Conservation (phyloP, 64 coral and sea anemone genomes). For the Porites lutea region DNA sequence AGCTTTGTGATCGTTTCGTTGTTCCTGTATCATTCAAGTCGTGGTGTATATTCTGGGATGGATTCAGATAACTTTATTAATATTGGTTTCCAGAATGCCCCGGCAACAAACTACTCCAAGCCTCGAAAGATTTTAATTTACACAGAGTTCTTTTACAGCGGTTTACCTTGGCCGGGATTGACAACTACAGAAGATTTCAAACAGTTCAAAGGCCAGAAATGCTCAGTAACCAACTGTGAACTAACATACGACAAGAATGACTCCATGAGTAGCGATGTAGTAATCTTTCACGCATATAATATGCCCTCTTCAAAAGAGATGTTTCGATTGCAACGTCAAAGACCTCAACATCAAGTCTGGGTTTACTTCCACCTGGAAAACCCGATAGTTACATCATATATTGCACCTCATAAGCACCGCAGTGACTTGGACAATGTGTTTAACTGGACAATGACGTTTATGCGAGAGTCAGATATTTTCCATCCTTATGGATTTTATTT, state of each 20-base stretch:
- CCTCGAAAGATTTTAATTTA: too few species aligned
- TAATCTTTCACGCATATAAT: slow-evolving; percentile 4
- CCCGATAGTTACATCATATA: background rate
- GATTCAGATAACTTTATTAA: too few species aligned
- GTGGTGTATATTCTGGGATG: too few species aligned
- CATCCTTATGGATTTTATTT: slow-evolving; percentile 49
- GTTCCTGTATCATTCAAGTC: too few species aligned
- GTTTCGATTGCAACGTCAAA: background rate
- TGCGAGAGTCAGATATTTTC: slow-evolving; percentile 58
- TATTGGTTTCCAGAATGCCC: too few species aligned
- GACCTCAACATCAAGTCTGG: background rate
- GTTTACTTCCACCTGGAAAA: background rate
- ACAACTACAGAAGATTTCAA: too few species aligned
- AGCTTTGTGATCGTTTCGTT: too few species aligned
- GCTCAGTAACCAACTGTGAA: too few species aligned
- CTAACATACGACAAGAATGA: background rate
- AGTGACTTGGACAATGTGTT: background rate
- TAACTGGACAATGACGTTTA: slow-evolving; percentile 71
- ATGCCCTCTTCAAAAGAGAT: background rate
- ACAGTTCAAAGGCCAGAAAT: too few species aligned
- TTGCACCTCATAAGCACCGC: background rate
- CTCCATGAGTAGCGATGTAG: background rate
- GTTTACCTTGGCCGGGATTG: too few species aligned
- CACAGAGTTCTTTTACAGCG: too few species aligned
- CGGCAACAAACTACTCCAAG: too few species aligned